phyloP scores from a whole-genome alignment of 2,888 invertebrate species.

The Abscondita cerata region DNA sequence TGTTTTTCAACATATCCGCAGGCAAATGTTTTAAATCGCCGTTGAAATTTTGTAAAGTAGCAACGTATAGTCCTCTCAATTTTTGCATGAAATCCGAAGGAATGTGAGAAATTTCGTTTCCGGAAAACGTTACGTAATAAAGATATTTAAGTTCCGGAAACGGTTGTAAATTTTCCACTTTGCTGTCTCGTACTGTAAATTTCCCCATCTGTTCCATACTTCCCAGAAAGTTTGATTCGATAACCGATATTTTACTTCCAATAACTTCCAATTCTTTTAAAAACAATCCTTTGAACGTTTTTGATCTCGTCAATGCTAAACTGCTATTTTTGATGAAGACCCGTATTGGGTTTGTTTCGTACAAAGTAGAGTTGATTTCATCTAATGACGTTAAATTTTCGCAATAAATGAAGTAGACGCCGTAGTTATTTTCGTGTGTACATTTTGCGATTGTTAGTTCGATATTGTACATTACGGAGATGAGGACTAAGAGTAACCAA shows the following conservation, averaged over 20 bases:
- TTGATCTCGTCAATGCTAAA: not conserved
- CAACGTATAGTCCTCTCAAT: not conserved
- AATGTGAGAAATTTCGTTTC: not conserved
- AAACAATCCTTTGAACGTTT: not conserved
- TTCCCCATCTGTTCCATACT: not conserved
- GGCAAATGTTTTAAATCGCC: not conserved
- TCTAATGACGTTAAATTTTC: not conserved
- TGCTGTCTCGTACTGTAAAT: not conserved
- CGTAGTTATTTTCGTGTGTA: not conserved
- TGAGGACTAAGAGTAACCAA: not conserved
- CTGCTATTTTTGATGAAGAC: not conserved
- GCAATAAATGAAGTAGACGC: conserved; percentile 3
- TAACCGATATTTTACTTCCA: not conserved
- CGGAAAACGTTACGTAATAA: not conserved
- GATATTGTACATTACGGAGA: not conserved
- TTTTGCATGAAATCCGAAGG: not conserved
- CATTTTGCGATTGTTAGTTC: not conserved
- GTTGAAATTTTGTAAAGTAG: not conserved
- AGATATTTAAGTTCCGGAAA: not conserved
- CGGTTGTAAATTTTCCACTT: not conserved
- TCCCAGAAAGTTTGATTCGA: not conserved
- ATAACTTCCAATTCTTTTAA: conserved; percentile 5
- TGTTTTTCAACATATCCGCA: not conserved
- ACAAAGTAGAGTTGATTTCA: not conserved
- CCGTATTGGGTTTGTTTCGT: not conserved